Conservation (phyloP, 2,888 invertebrate genomes). For the Cylloceria caligata region DNA sequence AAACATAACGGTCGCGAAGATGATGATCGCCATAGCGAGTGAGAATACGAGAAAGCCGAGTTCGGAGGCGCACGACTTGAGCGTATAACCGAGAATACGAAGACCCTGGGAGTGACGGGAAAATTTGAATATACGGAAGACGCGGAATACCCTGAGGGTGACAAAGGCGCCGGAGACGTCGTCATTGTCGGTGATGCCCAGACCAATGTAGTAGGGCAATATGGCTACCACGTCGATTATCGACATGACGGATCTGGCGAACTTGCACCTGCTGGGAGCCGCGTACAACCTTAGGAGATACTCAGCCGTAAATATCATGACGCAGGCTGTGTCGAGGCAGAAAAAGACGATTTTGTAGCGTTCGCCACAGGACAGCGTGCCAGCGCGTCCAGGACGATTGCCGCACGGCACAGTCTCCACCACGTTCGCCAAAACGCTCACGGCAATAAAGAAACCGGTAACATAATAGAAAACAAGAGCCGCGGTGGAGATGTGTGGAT, state of each 20-base stretch:
- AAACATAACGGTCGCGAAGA: slow-evolving; percentile 99
- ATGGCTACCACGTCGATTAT: slow-evolving; percentile 99
- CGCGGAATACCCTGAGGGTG: slow-evolving; percentile 98
- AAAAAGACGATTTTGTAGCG: slow-evolving; percentile 99
- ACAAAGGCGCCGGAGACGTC: slow-evolving; percentile 99
- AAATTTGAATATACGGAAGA: slow-evolving; percentile 99
- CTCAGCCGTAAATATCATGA: slow-evolving; percentile 99
- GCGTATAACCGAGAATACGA: slow-evolving; percentile 98
- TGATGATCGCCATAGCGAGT: slow-evolving; percentile 99
- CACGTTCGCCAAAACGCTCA: slow-evolving; percentile 99
- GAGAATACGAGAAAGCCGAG: slow-evolving; percentile 99
- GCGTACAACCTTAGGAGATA: slow-evolving; percentile 98
- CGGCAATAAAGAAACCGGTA: slow-evolving; percentile 99
- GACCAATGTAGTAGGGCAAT: slow-evolving; percentile 98
- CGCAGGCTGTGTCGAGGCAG: slow-evolving; percentile 99
- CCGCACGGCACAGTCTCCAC: slow-evolving; percentile 99
- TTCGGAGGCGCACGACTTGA: slow-evolving; percentile 99
- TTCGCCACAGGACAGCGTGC: slow-evolving; percentile 97
- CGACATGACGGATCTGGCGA: slow-evolving; percentile 99
- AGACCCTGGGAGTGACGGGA: slow-evolving; percentile 99
- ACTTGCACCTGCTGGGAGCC: slow-evolving; percentile 99
- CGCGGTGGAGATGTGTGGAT: slow-evolving; percentile 99
- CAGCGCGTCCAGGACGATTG: slow-evolving; percentile 93
- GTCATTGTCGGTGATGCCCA: slow-evolving; percentile 98
- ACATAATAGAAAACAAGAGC: slow-evolving; percentile 99